phyloP scores from a whole-genome alignment of 2,888 invertebrate genomes.

The Aquatica leii region DNA sequence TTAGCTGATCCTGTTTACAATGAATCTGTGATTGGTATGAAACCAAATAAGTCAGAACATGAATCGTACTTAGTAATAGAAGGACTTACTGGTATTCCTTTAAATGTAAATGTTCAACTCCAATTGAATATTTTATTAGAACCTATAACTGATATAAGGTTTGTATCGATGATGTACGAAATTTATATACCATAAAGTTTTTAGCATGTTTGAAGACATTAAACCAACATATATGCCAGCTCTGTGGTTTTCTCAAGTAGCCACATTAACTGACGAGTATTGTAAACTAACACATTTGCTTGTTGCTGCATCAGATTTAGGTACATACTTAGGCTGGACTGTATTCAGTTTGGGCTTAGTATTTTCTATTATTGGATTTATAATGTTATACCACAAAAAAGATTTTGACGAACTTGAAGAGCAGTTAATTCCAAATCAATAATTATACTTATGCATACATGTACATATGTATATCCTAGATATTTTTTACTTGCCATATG shows the following conservation, averaged over 20 bases:
- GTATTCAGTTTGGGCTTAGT: conserved; percentile 62
- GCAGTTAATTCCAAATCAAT: background rate
- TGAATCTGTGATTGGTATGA: conserved; percentile 70
- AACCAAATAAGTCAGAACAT: conserved; percentile 70
- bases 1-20: conserved; percentile 74
- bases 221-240: conserved; percentile 70
- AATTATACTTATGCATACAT: too few relatives aligned
- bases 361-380: conserved; percentile 40
- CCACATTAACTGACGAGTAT: conserved; percentile 66
- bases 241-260: conserved; percentile 79
- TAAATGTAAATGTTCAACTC: conserved; percentile 74
- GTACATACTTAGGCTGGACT: conserved; percentile 65
- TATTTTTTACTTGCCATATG: too few relatives aligned
- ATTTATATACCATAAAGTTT: background rate
- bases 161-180: conserved; percentile 42
- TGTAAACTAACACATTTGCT: conserved; percentile 65
- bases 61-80: conserved; percentile 74
- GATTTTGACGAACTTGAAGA: background rate
- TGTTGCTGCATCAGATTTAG: conserved; percentile 63
- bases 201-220: conserved; percentile 65
- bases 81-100: conserved; percentile 76
- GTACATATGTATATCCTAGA: too few relatives aligned
- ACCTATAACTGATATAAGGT: conserved; percentile 65
- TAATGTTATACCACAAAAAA: conserved; percentile 1
- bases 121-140: conserved; percentile 77